A percentile compares a stretch with the other conserved stretches of the same genome.
Evolutionary conservation across 1,140 invertebrate species (phyloP).

Genomic region (Onthophagus taurus): DNA sequence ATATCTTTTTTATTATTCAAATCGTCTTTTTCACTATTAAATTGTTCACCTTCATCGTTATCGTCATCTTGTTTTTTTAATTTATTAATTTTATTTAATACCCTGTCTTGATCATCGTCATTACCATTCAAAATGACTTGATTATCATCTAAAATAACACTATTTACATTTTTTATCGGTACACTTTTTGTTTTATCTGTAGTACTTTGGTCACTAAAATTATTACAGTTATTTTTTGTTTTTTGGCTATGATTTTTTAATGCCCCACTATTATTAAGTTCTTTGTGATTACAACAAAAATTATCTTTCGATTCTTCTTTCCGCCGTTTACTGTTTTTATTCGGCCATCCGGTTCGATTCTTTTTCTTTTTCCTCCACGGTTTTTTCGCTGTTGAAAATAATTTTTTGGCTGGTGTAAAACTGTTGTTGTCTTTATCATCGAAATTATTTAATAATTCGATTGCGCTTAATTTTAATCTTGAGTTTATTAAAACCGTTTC

Average conservation of each 20-base stretch:
- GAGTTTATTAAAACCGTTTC: neutral
- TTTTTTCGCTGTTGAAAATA: constrained; percentile 20
- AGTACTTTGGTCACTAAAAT: constrained; percentile 9
- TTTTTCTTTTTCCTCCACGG: constrained; percentile 30
- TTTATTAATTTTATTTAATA: too few species aligned
- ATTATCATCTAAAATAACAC: too few species aligned
- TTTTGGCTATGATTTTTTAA: neutral
- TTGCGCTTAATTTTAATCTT: constrained; percentile 14
- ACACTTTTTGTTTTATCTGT: too few species aligned
- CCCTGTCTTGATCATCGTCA: too few species aligned
- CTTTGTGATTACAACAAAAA: constrained; percentile 7
- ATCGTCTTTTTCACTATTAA: constrained; percentile 9
- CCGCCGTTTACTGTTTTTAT: constrained; percentile 35
- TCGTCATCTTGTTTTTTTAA: constrained; percentile 19
- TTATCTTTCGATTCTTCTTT: constrained; percentile 10
- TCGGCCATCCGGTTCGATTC: constrained; percentile 56
- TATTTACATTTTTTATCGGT: too few species aligned
- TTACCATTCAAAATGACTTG: too few species aligned
- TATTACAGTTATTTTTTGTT: neutral
- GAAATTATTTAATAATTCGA: constrained; percentile 26
- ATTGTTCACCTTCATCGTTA: constrained; percentile 16
- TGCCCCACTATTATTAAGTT: constrained; percentile 8
- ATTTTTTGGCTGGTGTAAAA: constrained; percentile 20
- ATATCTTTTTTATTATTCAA: neutral
- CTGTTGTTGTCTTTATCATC: constrained; percentile 18